Percentiles rank a stretch among this genome's conserved stretches.
phyloP scores from a whole-genome alignment of 2,797 vertebrate species.

The Sebastes oblongus region DNA sequence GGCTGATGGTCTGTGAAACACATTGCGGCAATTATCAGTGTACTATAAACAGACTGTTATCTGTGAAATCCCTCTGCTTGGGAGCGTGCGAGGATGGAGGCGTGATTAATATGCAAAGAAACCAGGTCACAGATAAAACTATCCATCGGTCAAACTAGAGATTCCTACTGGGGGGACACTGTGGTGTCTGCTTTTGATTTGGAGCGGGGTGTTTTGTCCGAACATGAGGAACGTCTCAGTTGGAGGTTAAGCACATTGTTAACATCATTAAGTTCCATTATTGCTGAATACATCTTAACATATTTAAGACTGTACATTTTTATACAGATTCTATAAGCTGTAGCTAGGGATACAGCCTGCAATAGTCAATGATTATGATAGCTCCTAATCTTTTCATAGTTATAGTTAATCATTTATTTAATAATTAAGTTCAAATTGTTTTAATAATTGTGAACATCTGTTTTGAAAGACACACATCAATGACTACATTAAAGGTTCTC shows the following conservation, averaged over 20 bases:
- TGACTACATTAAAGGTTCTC: not conserved
- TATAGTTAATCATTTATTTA: not conserved
- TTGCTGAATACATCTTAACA: not conserved
- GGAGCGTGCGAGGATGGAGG: constrained; percentile 48
- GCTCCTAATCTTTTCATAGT: not conserved
- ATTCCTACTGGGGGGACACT: constrained; percentile 1
- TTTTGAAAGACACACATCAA: not conserved
- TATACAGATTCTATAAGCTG: not conserved
- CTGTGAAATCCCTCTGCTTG: constrained; percentile 75
- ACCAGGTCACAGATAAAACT: constrained; percentile 74
- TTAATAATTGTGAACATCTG: constrained; percentile 5
- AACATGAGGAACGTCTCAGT: not conserved
- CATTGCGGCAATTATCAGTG: constrained; percentile 63
- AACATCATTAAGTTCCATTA: not conserved
- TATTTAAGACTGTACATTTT: not conserved
- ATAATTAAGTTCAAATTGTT: constrained; percentile 2
- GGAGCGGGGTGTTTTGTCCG: not conserved
- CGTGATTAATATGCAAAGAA: constrained; percentile 77
- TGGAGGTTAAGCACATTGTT: not conserved
- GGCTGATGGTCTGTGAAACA: constrained; percentile 72
- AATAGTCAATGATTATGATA: not conserved
- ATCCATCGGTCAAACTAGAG: constrained; percentile 63
- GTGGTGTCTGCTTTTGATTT: not conserved
- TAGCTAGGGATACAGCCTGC: not conserved
- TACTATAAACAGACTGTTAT: constrained; percentile 69